A percentile compares a stretch with the other conserved stretches of the same genome.
Conservation (phyloP, 2,113 vertebrate species). For the Cyphomyrus plagiostoma region DNA sequence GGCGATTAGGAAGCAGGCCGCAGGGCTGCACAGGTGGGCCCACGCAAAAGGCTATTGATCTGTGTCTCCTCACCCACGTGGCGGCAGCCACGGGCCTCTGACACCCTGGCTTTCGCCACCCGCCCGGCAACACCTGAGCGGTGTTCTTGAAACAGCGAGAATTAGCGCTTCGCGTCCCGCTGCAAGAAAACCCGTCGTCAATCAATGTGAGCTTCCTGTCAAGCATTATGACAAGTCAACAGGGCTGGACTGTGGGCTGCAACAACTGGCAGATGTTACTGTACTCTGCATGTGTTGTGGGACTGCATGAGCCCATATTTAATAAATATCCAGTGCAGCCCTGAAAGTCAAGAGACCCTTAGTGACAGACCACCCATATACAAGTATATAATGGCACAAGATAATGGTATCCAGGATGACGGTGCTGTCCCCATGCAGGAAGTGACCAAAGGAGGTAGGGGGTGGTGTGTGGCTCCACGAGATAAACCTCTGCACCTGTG, state of each 20-base stretch:
- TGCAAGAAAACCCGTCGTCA: background rate
- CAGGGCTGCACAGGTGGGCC: background rate
- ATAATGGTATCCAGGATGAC: background rate
- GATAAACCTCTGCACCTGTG: background rate
- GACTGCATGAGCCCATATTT: background rate
- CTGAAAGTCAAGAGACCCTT: background rate
- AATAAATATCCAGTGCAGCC: background rate
- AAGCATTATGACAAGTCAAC: background rate
- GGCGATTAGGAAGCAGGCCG: background rate
- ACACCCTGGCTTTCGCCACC: background rate
- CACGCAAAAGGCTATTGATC: constrained; percentile 6
- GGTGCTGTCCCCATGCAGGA: background rate
- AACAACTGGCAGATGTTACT: background rate
- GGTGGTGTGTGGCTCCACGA: background rate
- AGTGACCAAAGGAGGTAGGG: background rate
- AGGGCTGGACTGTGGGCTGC: background rate
- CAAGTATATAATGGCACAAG: background rate
- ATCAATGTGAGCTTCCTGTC: background rate
- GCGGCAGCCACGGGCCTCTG: background rate
- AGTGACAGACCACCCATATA: background rate
- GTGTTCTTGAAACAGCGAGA: background rate
- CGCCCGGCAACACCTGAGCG: background rate
- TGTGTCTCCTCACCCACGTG: background rate
- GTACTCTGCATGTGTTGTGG: background rate
- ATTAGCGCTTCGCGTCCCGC: background rate